These are phyloP conservation scores for Poecilia picta DNA, from an alignment of 2,797 vertebrate genomes.

Conservation along the genomic window DNA sequence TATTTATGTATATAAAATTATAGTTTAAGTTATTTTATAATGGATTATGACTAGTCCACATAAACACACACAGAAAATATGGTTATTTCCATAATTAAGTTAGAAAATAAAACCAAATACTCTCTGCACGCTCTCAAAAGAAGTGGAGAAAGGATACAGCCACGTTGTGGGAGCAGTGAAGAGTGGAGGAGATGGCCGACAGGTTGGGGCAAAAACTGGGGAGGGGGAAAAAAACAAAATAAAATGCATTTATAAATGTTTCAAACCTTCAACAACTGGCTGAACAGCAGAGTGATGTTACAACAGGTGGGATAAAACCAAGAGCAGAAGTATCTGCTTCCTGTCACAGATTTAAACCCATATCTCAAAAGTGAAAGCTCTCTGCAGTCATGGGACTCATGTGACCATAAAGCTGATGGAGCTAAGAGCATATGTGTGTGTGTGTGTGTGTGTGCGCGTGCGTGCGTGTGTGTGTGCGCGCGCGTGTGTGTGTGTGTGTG, in stretches of 20 bases:
- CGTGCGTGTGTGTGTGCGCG: too few species aligned
- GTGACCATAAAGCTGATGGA: constrained; percentile 30
- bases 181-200: constrained; percentile 88
- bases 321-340: constrained; percentile 42
- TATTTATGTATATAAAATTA: background rate
- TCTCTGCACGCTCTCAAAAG: too few species aligned
- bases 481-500: background rate
- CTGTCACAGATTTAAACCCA: constrained; percentile 14
- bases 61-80: background rate
- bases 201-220: constrained; percentile 96
- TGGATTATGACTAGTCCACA: background rate
- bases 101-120: background rate
- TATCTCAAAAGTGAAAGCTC: constrained; percentile 22
- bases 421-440: background rate
- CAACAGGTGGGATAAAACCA: background rate
- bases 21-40: background rate
- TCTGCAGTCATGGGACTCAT: constrained; percentile 48
- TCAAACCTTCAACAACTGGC: background rate
- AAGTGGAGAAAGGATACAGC: constrained; percentile 90
- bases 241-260: background rate
- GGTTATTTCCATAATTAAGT: background rate
- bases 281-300: background rate
- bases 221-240: constrained; percentile 16
- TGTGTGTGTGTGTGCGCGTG: background rate
- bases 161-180: constrained; percentile 94